Percentiles rank a stretch among this genome's conserved stretches.
These are phyloP conservation scores for Euschistus heros DNA, from an alignment of 1,140 invertebrate genomes.

Conservation along the genomic window DNA sequence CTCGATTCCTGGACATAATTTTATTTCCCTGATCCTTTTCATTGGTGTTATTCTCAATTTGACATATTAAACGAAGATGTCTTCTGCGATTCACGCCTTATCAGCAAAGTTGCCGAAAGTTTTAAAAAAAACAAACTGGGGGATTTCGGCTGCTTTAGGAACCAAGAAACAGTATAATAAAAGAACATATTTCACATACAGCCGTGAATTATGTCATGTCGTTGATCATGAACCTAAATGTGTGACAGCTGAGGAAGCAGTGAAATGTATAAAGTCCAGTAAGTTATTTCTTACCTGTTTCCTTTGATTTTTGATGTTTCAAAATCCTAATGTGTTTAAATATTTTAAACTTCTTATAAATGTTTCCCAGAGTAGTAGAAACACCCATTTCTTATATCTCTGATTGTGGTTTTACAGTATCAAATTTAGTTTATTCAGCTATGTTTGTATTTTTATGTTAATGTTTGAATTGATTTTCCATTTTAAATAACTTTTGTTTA, in stretches of 20 bases:
- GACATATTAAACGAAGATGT: neutral
- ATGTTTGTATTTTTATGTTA: neutral
- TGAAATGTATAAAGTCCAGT: constrained; percentile 38
- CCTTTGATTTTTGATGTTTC: too few relatives aligned
- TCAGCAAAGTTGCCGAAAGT: neutral
- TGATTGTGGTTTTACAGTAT: neutral
- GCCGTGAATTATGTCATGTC: constrained; percentile 35
- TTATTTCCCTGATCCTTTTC: too few relatives aligned
- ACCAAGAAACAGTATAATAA: neutral
- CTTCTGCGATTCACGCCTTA: constrained; percentile 1
- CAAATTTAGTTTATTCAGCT: neutral
- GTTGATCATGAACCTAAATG: constrained; percentile 38
- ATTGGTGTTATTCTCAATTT: too few relatives aligned
- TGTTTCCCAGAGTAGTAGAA: too few relatives aligned
- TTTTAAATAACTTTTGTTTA: neutral
- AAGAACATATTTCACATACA: constrained; percentile 20
- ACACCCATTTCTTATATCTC: too few relatives aligned
- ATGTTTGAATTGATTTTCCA: neutral
- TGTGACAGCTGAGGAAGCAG: constrained; percentile 36
- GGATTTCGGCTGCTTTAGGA: constrained; percentile 11
- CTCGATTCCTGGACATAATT: too few relatives aligned
- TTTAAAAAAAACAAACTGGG: constrained; percentile 11
- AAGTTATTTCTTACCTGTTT: constrained; percentile 20
- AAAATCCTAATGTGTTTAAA: too few relatives aligned
- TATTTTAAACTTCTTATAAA: too few relatives aligned